Evolutionary conservation across 2,888 invertebrate species (phyloP).

Genomic region (Adelognathus sp.): DNA sequence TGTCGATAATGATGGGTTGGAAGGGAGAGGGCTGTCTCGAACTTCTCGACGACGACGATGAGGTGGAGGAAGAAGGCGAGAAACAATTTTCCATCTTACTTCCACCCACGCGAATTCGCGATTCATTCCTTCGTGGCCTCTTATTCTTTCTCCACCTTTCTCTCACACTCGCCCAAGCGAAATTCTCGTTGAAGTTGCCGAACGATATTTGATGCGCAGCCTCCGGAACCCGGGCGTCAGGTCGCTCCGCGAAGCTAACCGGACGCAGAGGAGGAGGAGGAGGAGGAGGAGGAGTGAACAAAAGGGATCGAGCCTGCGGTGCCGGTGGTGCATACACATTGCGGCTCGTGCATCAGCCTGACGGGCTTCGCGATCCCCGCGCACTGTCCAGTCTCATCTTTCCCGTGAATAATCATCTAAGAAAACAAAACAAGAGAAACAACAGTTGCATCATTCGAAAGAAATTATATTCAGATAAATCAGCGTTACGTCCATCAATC

Average conservation of each 20-base stretch:
- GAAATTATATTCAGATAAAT: conserved; percentile 42
- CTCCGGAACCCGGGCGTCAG: conserved; percentile 56
- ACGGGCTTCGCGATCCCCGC: conserved; percentile 4
- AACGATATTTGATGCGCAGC: conserved; percentile 60
- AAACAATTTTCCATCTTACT: conserved; percentile 43
- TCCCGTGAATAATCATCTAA: conserved; percentile 48
- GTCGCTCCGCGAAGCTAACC: too few species aligned
- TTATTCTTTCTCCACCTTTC: conserved; percentile 56
- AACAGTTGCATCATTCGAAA: conserved; percentile 46
- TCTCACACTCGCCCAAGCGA: conserved; percentile 57
- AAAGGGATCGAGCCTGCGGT: conserved; percentile 45
- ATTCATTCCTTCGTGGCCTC: conserved; percentile 37
- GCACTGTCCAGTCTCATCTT: conserved; percentile 25
- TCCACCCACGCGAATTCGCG: conserved; percentile 35
- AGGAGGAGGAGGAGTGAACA: conserved; percentile 42
- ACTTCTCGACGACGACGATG: conserved; percentile 38
- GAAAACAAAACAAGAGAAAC: conserved; percentile 20
- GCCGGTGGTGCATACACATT: conserved; percentile 46
- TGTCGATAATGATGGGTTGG: conserved; percentile 81
- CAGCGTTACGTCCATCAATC: conserved; percentile 23
- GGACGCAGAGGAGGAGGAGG: background rate
- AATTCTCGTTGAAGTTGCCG: conserved; percentile 69
- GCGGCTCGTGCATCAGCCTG: conserved; percentile 34
- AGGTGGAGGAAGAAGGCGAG: conserved; percentile 51
- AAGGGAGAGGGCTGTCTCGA: conserved; percentile 60